Conservation (phyloP, 2,888 invertebrate species). For the Cistogaster globosa region DNA sequence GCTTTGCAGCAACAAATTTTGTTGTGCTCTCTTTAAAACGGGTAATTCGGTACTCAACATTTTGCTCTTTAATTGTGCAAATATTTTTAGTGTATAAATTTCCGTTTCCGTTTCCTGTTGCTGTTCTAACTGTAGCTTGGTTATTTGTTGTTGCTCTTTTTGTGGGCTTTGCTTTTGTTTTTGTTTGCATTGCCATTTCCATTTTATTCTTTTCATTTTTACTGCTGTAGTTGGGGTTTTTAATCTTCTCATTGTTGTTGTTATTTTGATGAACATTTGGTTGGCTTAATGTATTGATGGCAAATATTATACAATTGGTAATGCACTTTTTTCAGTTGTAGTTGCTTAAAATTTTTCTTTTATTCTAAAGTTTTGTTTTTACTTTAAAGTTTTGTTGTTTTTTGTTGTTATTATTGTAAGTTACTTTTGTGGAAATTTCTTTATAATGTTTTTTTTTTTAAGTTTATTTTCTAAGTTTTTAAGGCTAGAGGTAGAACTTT, state of each 20-base stretch:
- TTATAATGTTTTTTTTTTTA: background rate
- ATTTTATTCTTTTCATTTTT: constrained; percentile 78
- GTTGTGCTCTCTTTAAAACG: constrained; percentile 7
- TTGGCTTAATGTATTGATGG: constrained; percentile 81
- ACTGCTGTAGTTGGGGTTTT: constrained; percentile 80
- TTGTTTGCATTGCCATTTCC: constrained; percentile 59
- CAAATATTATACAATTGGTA: constrained; percentile 81
- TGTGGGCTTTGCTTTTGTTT: constrained; percentile 20
- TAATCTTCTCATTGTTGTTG: constrained; percentile 76
- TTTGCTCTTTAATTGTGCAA: constrained; percentile 25
- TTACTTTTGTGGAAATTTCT: constrained; percentile 34
- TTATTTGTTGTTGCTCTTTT: background rate
- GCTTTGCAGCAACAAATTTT: constrained; percentile 1
- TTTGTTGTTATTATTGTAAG: too few species aligned
- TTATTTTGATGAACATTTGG: constrained; percentile 76
- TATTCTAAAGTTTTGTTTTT: constrained; percentile 51
- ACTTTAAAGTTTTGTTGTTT: too few species aligned
- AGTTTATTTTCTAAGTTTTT: constrained; percentile 36
- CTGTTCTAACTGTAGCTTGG: constrained; percentile 18
- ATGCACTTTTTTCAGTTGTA: constrained; percentile 69
- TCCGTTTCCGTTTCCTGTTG: constrained; percentile 61
- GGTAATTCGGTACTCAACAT: background rate
- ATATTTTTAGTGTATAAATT: constrained; percentile 49
- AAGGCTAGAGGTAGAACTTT: constrained; percentile 57
- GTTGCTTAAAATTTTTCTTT: constrained; percentile 37